Evolutionary conservation across 2,113 vertebrate species (phyloP).

Genomic region (Cavia porcellus): DNA sequence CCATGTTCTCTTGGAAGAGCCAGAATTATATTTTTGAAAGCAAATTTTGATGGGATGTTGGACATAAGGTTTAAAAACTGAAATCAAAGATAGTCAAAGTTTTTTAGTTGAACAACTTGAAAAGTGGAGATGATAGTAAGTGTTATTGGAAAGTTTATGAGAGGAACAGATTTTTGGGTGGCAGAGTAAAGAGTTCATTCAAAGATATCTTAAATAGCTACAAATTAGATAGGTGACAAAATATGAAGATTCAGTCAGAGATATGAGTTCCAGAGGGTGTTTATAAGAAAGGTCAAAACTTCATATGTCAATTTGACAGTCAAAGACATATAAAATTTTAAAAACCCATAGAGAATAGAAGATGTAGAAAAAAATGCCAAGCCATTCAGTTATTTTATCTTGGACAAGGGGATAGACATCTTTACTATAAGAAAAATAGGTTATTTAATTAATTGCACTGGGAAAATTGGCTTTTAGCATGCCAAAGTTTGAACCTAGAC

Average conservation of each 20-base stretch:
- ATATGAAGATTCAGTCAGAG: neutral
- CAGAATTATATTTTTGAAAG: conserved; percentile 20
- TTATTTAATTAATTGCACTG: no score
- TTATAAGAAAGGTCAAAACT: neutral
- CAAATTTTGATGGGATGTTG: neutral
- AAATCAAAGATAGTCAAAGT: neutral
- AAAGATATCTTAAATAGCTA: neutral
- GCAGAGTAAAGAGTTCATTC: neutral
- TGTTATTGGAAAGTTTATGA: neutral
- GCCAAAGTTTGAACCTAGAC: neutral
- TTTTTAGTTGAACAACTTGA: neutral
- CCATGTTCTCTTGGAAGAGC: no score
- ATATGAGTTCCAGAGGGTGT: neutral
- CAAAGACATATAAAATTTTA: no score
- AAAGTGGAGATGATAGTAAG: neutral
- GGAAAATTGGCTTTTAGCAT: no score
- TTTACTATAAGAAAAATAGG: neutral
- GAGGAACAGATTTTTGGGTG: neutral
- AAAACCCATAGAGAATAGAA: neutral
- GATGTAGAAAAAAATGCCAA: neutral
- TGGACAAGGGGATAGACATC: neutral
- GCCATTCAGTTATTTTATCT: neutral
- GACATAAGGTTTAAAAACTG: neutral
- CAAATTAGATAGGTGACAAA: neutral
- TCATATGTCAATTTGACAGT: neutral